These are phyloP conservation scores for Gonatopus flavifemur DNA, from an alignment of 1,140 invertebrate genomes.

Conservation along the genomic window DNA sequence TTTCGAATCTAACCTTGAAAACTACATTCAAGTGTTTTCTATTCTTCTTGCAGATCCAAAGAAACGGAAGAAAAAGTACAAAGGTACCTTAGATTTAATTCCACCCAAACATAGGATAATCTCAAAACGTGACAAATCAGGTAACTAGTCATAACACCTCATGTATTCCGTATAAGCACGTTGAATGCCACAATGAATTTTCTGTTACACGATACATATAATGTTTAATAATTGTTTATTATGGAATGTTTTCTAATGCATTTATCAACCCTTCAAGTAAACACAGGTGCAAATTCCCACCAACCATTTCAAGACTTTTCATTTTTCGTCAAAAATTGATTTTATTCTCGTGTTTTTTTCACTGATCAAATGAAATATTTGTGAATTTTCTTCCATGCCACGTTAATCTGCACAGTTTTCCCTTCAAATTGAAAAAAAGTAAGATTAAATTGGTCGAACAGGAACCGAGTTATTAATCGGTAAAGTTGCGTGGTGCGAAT, in stretches of 20 bases:
- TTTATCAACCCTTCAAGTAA: too few relatives aligned
- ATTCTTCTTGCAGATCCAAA: constrained; percentile 20
- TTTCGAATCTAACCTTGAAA: not conserved
- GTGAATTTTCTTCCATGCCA: too few relatives aligned
- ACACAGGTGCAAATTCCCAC: too few relatives aligned
- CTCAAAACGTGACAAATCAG: constrained; percentile 30
- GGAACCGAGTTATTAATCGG: too few relatives aligned
- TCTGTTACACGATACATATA: not conserved
- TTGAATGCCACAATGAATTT: not conserved
- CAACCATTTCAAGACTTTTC: too few relatives aligned
- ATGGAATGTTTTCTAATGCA: not conserved
- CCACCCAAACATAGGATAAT: constrained; percentile 36
- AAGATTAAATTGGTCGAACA: too few relatives aligned
- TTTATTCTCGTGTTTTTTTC: too few relatives aligned
- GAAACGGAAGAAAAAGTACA: constrained; percentile 31
- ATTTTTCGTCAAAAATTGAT: too few relatives aligned
- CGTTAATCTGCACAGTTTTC: too few relatives aligned
- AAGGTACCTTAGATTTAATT: constrained; percentile 38
- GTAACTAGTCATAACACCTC: constrained; percentile 13
- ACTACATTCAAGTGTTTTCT: not conserved
- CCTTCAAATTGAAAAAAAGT: too few relatives aligned
- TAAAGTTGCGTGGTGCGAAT: too few relatives aligned
- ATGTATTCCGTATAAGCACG: not conserved
- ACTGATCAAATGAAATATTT: too few relatives aligned
- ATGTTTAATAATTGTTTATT: not conserved